phyloP scores from a whole-genome alignment of 2,113 vertebrate species.

The Nothoprocta perdicaria region DNA sequence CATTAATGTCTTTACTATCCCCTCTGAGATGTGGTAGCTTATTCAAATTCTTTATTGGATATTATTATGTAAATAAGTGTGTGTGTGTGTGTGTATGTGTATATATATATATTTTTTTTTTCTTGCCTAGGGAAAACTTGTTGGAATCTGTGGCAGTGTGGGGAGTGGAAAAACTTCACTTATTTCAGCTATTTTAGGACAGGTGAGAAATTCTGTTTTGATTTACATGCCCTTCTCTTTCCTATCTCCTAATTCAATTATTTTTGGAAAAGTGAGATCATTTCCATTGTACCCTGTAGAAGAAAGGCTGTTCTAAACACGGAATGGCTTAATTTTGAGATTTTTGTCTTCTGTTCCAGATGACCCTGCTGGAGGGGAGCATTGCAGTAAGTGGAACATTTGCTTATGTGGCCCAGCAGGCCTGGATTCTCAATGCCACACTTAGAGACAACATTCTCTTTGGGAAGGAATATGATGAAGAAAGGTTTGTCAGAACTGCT shows the following conservation, averaged over 20 bases:
- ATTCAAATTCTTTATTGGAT: not conserved
- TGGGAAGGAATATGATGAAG: constrained; percentile 90
- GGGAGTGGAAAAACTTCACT: constrained; percentile 94
- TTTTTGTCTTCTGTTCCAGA: constrained; percentile 73
- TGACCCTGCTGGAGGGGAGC: constrained; percentile 89
- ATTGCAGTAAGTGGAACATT: constrained; percentile 86
- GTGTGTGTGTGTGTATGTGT: no score
- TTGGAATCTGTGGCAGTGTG: constrained; percentile 93
- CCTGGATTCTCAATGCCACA: constrained; percentile 92
- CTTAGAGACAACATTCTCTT: constrained; percentile 94
- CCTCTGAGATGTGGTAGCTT: not conserved
- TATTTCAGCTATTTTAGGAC: constrained; percentile 90
- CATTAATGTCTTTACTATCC: not conserved
- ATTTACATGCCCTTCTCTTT: not conserved
- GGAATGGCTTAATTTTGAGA: not conserved
- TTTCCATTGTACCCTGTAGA: not conserved
- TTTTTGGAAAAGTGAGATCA: not conserved
- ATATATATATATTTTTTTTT: not conserved
- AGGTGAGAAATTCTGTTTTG: constrained; percentile 79
- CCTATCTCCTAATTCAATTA: not conserved
- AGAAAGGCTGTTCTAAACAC: not conserved
- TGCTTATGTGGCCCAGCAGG: constrained; percentile 92
- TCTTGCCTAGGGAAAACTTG: constrained; percentile 83
- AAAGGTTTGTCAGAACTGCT: constrained; percentile 80
- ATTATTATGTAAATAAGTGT: not conserved